Evolutionary conservation across 2,797 vertebrate species (phyloP).

Genomic region (Manis javanica): DNA sequence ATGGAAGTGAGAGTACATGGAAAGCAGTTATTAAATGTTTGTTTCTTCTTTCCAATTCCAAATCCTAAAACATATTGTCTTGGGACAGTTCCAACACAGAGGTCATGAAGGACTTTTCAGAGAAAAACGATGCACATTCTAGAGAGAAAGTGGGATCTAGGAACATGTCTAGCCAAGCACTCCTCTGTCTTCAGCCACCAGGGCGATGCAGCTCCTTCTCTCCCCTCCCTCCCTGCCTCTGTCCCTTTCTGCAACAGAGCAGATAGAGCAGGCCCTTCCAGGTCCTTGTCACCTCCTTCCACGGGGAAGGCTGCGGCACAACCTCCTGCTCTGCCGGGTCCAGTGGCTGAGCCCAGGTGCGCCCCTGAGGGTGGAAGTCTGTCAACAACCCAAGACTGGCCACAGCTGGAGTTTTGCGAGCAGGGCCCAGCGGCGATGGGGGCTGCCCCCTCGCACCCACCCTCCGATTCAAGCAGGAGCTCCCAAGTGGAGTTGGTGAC

Average conservation of each 20-base stretch:
- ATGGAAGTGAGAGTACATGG: neutral
- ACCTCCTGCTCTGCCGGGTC: neutral
- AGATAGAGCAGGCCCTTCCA: neutral
- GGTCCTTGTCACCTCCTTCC: neutral
- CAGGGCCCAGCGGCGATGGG: neutral
- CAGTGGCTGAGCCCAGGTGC: neutral
- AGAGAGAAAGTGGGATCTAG: neutral
- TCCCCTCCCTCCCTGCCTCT: neutral
- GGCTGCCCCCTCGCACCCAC: neutral
- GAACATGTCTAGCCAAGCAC: neutral
- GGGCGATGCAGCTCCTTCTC: neutral
- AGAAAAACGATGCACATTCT: constrained; percentile 1
- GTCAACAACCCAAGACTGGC: neutral
- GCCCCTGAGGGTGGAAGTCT: neutral
- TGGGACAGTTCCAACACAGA: constrained; percentile 46
- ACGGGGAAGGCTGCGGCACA: too few relatives aligned
- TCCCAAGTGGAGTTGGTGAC: neutral
- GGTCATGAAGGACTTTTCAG: neutral
- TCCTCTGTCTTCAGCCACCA: neutral
- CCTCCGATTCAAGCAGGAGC: neutral
- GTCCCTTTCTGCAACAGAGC: neutral
- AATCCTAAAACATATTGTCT: constrained; percentile 41
- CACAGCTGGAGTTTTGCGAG: neutral
- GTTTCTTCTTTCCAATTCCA: constrained; percentile 45
- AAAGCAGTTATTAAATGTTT: constrained; percentile 57